Base-by-base conservation (phyloP, 2,888 invertebrate species). In the Torymus auratus region DNA sequence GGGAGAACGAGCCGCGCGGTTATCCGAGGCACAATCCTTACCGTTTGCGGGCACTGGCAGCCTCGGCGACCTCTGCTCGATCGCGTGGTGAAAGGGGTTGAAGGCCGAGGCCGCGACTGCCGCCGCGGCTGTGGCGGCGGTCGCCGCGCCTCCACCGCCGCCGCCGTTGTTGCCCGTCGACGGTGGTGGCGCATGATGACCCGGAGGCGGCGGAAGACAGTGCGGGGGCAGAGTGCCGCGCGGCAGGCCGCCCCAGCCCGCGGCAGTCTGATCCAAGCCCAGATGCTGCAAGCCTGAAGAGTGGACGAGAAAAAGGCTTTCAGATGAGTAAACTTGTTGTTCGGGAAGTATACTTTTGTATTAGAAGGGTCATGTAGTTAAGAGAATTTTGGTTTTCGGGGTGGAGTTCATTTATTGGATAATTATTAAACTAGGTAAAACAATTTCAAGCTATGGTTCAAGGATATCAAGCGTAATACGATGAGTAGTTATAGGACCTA, bases 201-300 rank as follows among this genome's bases (percentile, higher is more conserved):
- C 87, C 20, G 89, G 90, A 88, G 91, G 91, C 68, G 90, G 91
- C 73, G 91, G 91, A 84, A 90, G 89, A 88, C 91, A 91, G 84
- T 91, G 91, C 80, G 89, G 89, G 74, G 90, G 90, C 81, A 89
- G 82, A 81, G 88, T 88, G 76, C 89, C 88, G 80, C 89, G 88
- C 28, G 89, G 88, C 81, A 89, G 85, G 81, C 88, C 89, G 83
- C 89, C 89, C 89, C 90, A 91, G 67, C 89, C 87, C 65, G 88
- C 86, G 70, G 88, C 88, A 84, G 90, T 88, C 85, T 90, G 90
- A 68, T 91, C 91, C 80, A 91, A 85, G 77, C 90, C 85, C 86
- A 90, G 86, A 84, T 91, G 90, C 83, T 89, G 90, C 84, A 91
- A 83, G 64, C 90, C 91, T 90, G 84, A 2, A 2, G 52, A 80